Conservation (phyloP, 2,797 vertebrate genomes). For the Hypotaenidia philippensis region DNA sequence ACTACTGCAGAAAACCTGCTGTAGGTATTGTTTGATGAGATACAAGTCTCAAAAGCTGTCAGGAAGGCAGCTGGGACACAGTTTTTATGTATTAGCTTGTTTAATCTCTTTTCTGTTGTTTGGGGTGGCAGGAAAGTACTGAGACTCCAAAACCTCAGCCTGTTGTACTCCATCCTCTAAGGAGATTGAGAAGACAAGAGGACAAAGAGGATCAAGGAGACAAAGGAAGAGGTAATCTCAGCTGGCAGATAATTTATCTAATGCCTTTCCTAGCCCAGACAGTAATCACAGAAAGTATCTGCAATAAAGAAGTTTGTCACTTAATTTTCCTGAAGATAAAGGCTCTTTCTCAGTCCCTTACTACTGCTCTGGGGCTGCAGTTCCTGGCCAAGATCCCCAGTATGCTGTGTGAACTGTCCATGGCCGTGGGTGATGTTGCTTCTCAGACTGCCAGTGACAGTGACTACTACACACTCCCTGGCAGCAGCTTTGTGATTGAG, state of each 20-base stretch:
- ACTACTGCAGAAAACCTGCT: not conserved
- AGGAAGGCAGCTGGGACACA: not conserved
- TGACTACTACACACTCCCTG: not conserved
- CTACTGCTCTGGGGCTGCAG: not conserved
- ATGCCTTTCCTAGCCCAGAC: not conserved
- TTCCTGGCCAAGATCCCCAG: not conserved
- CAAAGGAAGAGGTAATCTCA: not conserved
- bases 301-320: not conserved
- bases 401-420: not conserved
- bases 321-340: not conserved
- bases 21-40: not conserved
- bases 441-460: not conserved
- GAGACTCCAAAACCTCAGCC: not conserved
- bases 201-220: not conserved
- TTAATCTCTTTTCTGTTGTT: not conserved
- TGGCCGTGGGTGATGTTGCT: not conserved
- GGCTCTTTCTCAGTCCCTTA: not conserved
- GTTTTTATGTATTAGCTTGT: not conserved
- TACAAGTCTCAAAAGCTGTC: not conserved
- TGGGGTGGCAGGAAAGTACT: not conserved
- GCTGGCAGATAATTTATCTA: not conserved
- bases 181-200: not conserved
- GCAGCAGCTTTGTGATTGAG: not conserved
- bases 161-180: not conserved
- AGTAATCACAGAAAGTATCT: not conserved